A percentile compares a stretch with the other conserved stretches of the same genome.
phyloP scores from a whole-genome alignment of 30 jellyfish, hydroid and myxozoan species.

The Pseudorhiza aurosa region DNA sequence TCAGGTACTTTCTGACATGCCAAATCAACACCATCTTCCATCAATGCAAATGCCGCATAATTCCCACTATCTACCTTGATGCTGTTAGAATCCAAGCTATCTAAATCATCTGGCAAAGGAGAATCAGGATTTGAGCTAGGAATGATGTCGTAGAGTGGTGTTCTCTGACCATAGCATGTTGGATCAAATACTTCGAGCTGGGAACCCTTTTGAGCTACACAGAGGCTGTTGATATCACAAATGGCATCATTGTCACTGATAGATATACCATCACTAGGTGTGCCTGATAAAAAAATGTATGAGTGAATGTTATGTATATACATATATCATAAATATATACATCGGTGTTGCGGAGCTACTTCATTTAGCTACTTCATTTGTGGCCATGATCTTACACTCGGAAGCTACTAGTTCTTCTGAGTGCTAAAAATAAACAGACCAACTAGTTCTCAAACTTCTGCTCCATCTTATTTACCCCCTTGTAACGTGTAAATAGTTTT shows the following conservation, averaged over 20 bases:
- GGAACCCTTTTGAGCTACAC: background rate
- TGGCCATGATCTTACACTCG: too few species aligned
- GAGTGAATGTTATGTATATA: too few species aligned
- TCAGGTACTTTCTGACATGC: background rate
- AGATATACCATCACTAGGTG: background rate
- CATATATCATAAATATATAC: background rate
- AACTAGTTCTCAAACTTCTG: too few species aligned
- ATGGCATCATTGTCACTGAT: background rate
- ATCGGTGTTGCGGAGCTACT: too few species aligned
- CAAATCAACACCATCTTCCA: slow-evolving; percentile 13
- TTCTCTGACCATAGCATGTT: background rate
- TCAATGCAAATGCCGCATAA: background rate
- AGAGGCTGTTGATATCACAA: background rate
- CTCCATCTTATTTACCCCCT: too few species aligned
- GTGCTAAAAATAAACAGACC: too few species aligned
- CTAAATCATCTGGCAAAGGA: slow-evolving; percentile 40
- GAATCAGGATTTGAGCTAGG: slow-evolving; percentile 77
- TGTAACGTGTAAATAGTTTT: too few species aligned
- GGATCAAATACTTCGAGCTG: slow-evolving; percentile 4
- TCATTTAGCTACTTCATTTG: too few species aligned
- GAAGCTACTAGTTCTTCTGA: too few species aligned
- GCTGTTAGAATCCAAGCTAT: background rate
- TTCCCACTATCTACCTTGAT: slow-evolving; percentile 7
- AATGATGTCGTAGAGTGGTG: background rate
- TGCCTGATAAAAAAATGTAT: background rate